Conservation (phyloP, 2,113 vertebrate genomes). For the Corydoras maculifer region DNA sequence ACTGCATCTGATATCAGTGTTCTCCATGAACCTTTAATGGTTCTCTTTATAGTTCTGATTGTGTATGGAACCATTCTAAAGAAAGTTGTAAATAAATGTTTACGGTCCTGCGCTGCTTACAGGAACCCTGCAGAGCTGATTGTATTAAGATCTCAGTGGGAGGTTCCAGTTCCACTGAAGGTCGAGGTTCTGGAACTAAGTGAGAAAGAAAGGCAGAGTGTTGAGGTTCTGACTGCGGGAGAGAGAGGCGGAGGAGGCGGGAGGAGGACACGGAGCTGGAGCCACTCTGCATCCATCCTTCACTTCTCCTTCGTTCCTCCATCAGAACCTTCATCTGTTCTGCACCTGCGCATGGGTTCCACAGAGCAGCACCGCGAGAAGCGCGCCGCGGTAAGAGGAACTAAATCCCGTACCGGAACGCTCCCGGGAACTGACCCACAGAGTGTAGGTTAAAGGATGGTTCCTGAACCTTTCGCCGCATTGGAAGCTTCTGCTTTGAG, state of each 20-base stretch:
- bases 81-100: too few relatives aligned
- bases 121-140: neutral
- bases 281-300: neutral
- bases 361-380: constrained; percentile 7
- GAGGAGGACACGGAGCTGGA: neutral
- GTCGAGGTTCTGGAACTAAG: neutral
- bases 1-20: too few relatives aligned
- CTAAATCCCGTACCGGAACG: neutral
- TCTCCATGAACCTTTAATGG: neutral
- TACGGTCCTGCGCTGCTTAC: neutral
- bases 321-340: neutral
- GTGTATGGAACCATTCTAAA: too few relatives aligned
- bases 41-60: neutral
- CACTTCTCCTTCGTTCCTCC: neutral
- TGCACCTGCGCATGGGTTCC: constrained; percentile 15
- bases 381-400: constrained; percentile 13
- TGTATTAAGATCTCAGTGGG: neutral
- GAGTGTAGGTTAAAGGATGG: too few relatives aligned
- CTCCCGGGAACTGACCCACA: too few relatives aligned
- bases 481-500: too few relatives aligned
- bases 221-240: neutral
- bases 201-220: neutral
- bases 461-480: too few relatives aligned
- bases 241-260: neutral
- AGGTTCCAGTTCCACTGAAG: neutral